Evolutionary conservation across 2,797 vertebrate genomes (phyloP), one percentile per base, ranked within the genome.

Genomic region (Darevskia nairensis): DNA sequence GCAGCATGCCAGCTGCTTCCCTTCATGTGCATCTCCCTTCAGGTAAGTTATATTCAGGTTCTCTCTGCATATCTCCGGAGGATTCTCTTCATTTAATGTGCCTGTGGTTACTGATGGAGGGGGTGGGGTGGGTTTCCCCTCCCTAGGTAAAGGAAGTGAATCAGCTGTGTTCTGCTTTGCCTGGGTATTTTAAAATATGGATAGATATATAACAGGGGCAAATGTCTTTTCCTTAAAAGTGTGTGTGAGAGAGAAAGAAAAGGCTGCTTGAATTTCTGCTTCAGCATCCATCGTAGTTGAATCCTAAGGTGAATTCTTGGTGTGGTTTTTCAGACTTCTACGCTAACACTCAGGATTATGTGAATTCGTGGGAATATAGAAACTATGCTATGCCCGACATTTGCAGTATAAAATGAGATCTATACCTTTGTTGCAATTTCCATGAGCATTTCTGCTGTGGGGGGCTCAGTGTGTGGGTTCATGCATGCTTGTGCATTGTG

Each of bases 21-120:
- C 87, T 88, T 90, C 86, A 88, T 68, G 10, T 44, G 11, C 86
- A 41, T 85, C 79, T 89, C 32, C 41, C 80, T 88, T 81, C 94
- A 95, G 96, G 96, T 97, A 95, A 96, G 95, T 94, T 86, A 72
- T 25, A 61, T 82, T 94, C 86, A 59, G 8, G 39, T 59, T 71
- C 50, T 86, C 88, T 77, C 82, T 61, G 11, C 78, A 77, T 71
- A 74, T 39, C 82, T 71, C 86, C 21, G 75, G 50, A 92, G 68
- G 87, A 83, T 82, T 55, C 66, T 85, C 76, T 90, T 80, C 90
- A 92, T 94, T 93, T 90, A 41, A 89, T 50, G 80, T 86, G 64
- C 23, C 84, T 92, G 75, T 72, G 29, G 23, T 80, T 84, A 74
- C 5, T n/a, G 29, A 29, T 75, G 82, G 72, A 90, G 59, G 55